Percentiles rank a stretch among this genome's conserved stretches.
Evolutionary conservation across 2,888 invertebrate genomes (phyloP).

Genomic region (Limnephilus rhombicus): DNA sequence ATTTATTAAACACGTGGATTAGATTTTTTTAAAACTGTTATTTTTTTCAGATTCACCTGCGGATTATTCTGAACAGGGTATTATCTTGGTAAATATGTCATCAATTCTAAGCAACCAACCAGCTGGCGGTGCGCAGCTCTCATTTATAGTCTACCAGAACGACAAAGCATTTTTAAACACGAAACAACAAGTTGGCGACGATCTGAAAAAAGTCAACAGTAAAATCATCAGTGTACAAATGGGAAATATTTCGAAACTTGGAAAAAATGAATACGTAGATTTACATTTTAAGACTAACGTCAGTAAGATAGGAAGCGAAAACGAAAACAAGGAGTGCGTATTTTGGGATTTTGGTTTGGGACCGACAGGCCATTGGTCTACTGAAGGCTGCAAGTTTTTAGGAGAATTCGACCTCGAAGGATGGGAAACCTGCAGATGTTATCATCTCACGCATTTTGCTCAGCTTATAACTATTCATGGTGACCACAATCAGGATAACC

Average conservation of each 20-base stretch:
- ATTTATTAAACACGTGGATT: background rate
- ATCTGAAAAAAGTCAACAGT: slow-evolving; percentile 69
- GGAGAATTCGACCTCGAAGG: slow-evolving; percentile 69
- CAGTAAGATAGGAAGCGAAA: background rate
- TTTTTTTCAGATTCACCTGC: too few species aligned
- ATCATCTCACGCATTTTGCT: slow-evolving; percentile 80
- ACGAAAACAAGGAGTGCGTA: slow-evolving; percentile 74
- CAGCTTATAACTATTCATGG: slow-evolving; percentile 72
- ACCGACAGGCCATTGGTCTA: slow-evolving; percentile 76
- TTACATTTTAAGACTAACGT: slow-evolving; percentile 73
- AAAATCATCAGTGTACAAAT: slow-evolving; percentile 74
- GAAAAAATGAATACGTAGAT: slow-evolving; percentile 70
- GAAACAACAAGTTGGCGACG: background rate
- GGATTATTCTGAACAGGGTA: too few species aligned
- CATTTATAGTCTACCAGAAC: slow-evolving; percentile 68
- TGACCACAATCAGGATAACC: background rate
- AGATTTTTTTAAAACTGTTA: too few species aligned
- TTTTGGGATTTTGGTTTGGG: slow-evolving; percentile 78
- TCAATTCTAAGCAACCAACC: too few species aligned
- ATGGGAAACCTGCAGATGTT: slow-evolving; percentile 76
- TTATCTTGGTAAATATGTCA: too few species aligned
- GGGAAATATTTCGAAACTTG: slow-evolving; percentile 69
- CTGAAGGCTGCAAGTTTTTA: slow-evolving; percentile 76
- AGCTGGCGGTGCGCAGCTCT: too few species aligned
- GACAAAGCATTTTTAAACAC: slow-evolving; percentile 72